These are phyloP conservation scores for Heliconius eleuchia DNA, from an alignment of 1,140 invertebrate species.

Conservation along the genomic window DNA sequence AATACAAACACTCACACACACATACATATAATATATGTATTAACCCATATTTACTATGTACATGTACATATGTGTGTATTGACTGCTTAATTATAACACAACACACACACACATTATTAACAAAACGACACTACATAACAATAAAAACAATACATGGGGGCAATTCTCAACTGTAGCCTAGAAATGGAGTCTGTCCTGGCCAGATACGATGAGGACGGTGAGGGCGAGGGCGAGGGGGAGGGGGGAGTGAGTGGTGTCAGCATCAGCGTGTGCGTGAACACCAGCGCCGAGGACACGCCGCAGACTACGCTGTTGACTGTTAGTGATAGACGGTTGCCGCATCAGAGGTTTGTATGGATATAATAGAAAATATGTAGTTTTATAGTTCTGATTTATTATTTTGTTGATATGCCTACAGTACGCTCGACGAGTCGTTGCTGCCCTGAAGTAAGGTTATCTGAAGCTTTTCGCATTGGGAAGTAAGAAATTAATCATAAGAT, in stretches of 20 bases:
- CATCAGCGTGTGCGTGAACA: conserved; percentile 73
- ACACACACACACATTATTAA: not conserved
- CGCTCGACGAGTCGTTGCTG: too few relatives aligned
- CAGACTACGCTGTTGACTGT: conserved; percentile 61
- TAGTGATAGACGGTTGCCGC: conserved; percentile 55
- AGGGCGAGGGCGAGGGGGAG: conserved; percentile 46
- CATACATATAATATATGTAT: not conserved
- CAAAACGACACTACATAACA: conserved; percentile 5
- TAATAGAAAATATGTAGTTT: too few relatives aligned
- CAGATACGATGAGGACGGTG: conserved; percentile 73
- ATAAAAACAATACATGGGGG: conserved; percentile 48
- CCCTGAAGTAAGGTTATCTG: too few relatives aligned
- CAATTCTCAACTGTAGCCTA: conserved; percentile 60
- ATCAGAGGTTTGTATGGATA: conserved; percentile 60
- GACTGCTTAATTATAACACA: not conserved
- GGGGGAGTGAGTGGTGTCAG: conserved; percentile 60
- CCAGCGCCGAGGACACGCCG: conserved; percentile 51
- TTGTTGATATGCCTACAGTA: too few relatives aligned
- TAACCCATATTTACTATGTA: not conserved
- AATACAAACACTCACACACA: not conserved
- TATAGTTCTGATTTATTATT: too few relatives aligned
- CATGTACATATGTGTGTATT: not conserved
- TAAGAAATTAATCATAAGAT: too few relatives aligned
- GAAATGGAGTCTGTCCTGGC: conserved; percentile 66
- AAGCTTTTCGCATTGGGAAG: too few relatives aligned